Evolutionary conservation across 2,888 invertebrate genomes (phyloP), one percentile per base, ranked within the genome.

Genomic region (Ormyrus nitidulus): DNA sequence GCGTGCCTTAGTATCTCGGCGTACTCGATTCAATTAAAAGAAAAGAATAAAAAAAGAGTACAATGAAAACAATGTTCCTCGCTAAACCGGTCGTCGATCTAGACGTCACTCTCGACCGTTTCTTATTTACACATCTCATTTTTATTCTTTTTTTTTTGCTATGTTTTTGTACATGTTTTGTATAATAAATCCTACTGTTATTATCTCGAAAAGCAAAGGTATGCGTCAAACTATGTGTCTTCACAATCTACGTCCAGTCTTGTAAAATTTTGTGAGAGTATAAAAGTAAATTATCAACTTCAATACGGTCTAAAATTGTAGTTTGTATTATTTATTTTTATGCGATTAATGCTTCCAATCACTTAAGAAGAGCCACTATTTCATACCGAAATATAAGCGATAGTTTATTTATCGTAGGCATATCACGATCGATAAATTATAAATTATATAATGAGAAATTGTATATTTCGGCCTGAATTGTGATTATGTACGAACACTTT

Each of bases 11-110:
- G 65, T 65, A 79, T 66, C 58, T 48, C 69, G 62, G 75, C 68
- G 66, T 51, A 61, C 56, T 66, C 53, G 64, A 70, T n/a, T 66
- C 72, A 71, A 76, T 71, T 71, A 51, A 59, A 44, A 13, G 19
- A 79, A 62, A 56, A 61, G 19, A 44, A 66, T 44, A 66, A 58
- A 62, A 46, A 11, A 48, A 49, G n/a, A 54, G 59, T 54, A 65
- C 51, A 69, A 74, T 68, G 71, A 72, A 80, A 74, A 82, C 77
- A 77, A 82, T 82, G 81, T 81, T 82, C 77, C 78, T 79, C 79
- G 79, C 69, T 71, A 81, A 80, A 81, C 71, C 82, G 79, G 79
- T 81, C 81, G 68, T 77, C 77, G 74, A 72, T 73, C 76, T 71
- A 71, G 78, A 78, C 75, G 71, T 74, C 53, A 66, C 77, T 62